phyloP scores from a whole-genome alignment of 2,888 invertebrate species.

The Mesochorus sp. region DNA sequence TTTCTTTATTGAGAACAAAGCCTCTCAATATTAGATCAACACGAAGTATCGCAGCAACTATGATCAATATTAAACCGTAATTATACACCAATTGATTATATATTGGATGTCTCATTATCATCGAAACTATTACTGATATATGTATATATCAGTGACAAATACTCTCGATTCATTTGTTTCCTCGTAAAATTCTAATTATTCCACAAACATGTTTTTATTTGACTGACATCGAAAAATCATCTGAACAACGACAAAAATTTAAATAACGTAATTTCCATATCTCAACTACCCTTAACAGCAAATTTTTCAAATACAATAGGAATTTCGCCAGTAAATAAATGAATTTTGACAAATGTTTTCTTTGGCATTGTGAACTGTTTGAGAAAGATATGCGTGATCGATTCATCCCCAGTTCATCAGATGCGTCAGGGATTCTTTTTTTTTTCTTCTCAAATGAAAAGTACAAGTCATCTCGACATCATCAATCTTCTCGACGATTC shows the following conservation, averaged over 20 bases:
- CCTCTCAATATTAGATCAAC: conserved; percentile 21
- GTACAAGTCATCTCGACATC: conserved; percentile 48
- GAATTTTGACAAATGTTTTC: conserved; percentile 31
- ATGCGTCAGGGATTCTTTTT: conserved; percentile 19
- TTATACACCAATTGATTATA: conserved; percentile 20
- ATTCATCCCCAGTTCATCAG: conserved; percentile 37
- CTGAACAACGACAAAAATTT: background rate
- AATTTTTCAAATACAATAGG: background rate
- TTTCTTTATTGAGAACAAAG: conserved; percentile 32
- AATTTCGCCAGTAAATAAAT: conserved; percentile 31
- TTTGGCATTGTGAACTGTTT: background rate
- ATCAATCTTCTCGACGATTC: conserved; percentile 46
- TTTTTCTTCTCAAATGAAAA: background rate
- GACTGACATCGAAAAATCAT: background rate
- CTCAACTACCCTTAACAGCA: background rate
- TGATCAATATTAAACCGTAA: conserved; percentile 19
- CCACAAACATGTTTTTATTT: background rate
- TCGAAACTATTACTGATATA: background rate
- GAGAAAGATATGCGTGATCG: conserved; percentile 21
- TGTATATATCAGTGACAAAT: background rate
- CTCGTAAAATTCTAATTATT: background rate
- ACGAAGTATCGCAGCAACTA: conserved; percentile 14
- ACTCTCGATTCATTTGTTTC: background rate
- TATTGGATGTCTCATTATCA: conserved; percentile 15
- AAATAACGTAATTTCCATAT: background rate